phyloP scores from a whole-genome alignment of 1,140 invertebrate species.

The Bombus balteatus region DNA sequence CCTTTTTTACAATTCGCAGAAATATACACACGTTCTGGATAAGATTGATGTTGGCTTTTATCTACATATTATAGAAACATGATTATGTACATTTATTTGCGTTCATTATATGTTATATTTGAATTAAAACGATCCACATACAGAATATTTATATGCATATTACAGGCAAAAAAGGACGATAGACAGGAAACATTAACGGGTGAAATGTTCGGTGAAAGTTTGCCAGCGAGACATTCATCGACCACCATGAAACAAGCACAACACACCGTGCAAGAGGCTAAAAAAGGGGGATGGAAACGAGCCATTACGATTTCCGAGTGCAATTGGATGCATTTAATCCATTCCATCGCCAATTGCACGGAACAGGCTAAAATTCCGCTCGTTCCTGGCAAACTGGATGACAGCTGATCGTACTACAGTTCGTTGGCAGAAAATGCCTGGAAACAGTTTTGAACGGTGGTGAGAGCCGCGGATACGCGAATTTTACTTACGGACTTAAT shows the following conservation, averaged over 20 bases:
- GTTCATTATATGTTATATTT: too few relatives aligned
- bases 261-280: not conserved
- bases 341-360: constrained; percentile 64
- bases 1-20: too few relatives aligned
- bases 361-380: constrained; percentile 50
- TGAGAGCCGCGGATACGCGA: constrained; percentile 27
- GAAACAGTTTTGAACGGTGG: constrained; percentile 47
- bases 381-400: constrained; percentile 53
- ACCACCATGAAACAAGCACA: not conserved
- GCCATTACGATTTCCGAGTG: constrained; percentile 39
- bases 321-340: constrained; percentile 69
- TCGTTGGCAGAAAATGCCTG: constrained; percentile 52
- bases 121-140: too few relatives aligned
- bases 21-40: too few relatives aligned
- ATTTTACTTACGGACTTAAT: constrained; percentile 64
- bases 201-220: not conserved
- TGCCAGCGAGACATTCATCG: not conserved
- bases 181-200: not conserved
- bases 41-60: too few relatives aligned
- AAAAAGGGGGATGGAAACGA: not conserved
- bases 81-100: too few relatives aligned
- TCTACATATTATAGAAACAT: too few relatives aligned
- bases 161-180: not conserved
- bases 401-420: constrained; percentile 58
- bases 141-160: too few relatives aligned